Base-by-base conservation (phyloP, 2,113 vertebrate species). In the Pelecanus crispus region DNA sequence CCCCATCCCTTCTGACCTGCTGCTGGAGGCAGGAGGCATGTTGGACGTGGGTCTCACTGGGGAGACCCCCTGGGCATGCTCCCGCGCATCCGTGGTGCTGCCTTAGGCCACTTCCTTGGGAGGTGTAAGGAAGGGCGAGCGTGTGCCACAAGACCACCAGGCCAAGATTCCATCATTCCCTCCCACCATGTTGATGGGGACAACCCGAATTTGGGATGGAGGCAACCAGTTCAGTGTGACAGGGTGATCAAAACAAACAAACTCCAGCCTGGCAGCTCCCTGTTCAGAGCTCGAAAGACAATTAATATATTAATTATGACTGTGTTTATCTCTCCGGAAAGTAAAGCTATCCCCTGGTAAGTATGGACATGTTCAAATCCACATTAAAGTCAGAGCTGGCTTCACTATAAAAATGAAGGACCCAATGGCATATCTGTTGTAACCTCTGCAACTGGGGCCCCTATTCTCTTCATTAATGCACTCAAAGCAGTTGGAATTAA, bases 281-380 rank as follows among this genome's bases (percentile, higher is more conserved):
- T 9, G 7, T 2, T 81, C 10, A 65, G 40, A 88, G 17, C 63
- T 84, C 28, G 4, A 86, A 81, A 81, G 31, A 18, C 45, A 91
- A 66, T 80, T 83, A 83, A 91, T 92, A n/a, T 38, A 88, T 86
- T 95, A 94, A 95, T 95, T 88, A 83, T 28, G 49, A 31, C 36
- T 32, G 15, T 53, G 78, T 86, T 95, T 91, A 78, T 72, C 78
- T 68, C 73, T 78, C 77, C 45, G 55, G 82, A 72, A 90, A 95
- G 80, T 73, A 95, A 80, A 79, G 66, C 45, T 52, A 88, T 80
- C 66, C 74, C 68, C 81, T 87, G 67, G 73, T 66, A 89, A 62
- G 70, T 89, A 63, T 3, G 25, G 62, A 65, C 77, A 34, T 82
- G 71, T 59, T 56, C 61, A 68, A 91, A 87, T 18, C 36, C 47